Evolutionary conservation across 2,888 invertebrate genomes (phyloP).

Genomic region (Mantis religiosa): DNA sequence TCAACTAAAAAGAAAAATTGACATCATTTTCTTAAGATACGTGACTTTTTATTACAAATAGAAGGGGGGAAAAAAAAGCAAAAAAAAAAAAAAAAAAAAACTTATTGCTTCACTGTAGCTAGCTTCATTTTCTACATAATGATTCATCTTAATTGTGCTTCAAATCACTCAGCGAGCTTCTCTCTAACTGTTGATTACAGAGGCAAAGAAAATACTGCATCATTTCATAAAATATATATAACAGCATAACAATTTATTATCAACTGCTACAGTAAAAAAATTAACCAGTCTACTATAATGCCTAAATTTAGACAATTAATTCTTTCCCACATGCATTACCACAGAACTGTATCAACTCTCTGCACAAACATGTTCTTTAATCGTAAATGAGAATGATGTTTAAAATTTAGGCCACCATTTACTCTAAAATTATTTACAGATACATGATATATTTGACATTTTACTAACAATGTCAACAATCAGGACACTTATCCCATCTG

Average conservation of each 20-base stretch:
- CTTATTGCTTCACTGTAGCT: no score
- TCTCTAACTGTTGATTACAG: no score
- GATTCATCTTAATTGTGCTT: no score
- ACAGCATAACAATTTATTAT: not conserved
- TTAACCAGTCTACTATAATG: not conserved
- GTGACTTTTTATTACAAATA: no score
- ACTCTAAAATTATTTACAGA: not conserved
- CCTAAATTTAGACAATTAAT: no score
- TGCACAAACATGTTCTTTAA: not conserved
- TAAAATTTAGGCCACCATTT: not conserved
- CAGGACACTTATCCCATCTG: not conserved
- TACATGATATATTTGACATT: not conserved
- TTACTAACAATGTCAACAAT: not conserved
- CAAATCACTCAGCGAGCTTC: no score
- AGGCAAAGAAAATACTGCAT: not conserved
- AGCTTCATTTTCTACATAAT: no score
- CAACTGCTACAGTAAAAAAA: not conserved
- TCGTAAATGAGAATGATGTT: not conserved
- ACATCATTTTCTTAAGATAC: no score
- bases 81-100: no score
- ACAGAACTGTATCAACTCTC: not conserved
- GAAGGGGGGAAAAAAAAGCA: no score
- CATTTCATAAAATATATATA: not conserved
- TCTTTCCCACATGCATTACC: not conserved
- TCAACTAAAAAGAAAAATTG: no score